phyloP scores from a whole-genome alignment of 2,113 vertebrate genomes.

The Coregonus clupeaformis region DNA sequence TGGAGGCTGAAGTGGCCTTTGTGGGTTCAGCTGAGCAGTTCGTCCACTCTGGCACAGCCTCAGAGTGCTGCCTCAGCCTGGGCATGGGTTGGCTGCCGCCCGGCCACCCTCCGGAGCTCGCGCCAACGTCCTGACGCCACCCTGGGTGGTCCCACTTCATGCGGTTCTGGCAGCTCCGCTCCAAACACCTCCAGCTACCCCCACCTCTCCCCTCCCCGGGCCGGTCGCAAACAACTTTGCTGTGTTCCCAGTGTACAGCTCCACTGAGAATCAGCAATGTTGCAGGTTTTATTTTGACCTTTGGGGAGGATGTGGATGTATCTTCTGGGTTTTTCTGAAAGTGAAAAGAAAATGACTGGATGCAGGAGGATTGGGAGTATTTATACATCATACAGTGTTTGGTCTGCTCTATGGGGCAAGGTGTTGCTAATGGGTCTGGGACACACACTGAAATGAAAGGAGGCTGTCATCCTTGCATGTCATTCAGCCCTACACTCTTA shows the following conservation, averaged over 20 bases:
- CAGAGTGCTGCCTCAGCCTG: slow-evolving; percentile 60
- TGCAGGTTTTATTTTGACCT: slow-evolving; percentile 65
- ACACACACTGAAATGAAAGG: slow-evolving; percentile 10
- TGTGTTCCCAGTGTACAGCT: slow-evolving; percentile 65
- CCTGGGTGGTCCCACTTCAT: slow-evolving; percentile 78
- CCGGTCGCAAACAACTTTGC: slow-evolving; percentile 65
- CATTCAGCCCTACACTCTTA: neutral
- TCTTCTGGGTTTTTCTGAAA: slow-evolving; percentile 32
- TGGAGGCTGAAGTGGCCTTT: slow-evolving; percentile 73
- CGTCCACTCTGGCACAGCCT: slow-evolving; percentile 68
- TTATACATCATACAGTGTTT: slow-evolving; percentile 55
- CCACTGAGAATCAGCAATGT: slow-evolving; percentile 59
- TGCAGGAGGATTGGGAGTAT: slow-evolving; percentile 13
- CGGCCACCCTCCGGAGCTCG: slow-evolving; percentile 64
- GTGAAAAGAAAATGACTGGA: slow-evolving; percentile 51
- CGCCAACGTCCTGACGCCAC: slow-evolving; percentile 74
- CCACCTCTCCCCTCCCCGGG: slow-evolving; percentile 36
- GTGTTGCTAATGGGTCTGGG: neutral
- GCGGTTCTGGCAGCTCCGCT: slow-evolving; percentile 66
- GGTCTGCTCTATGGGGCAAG: slow-evolving; percentile 9
- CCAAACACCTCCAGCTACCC: slow-evolving; percentile 15
- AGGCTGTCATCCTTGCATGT: slow-evolving; percentile 27
- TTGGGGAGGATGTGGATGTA: slow-evolving; percentile 60
- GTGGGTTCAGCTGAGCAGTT: slow-evolving; percentile 63
- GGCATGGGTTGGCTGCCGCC: slow-evolving; percentile 62